Conservation (phyloP, 2,113 vertebrate genomes). For the Hyperoodon ampullatus region DNA sequence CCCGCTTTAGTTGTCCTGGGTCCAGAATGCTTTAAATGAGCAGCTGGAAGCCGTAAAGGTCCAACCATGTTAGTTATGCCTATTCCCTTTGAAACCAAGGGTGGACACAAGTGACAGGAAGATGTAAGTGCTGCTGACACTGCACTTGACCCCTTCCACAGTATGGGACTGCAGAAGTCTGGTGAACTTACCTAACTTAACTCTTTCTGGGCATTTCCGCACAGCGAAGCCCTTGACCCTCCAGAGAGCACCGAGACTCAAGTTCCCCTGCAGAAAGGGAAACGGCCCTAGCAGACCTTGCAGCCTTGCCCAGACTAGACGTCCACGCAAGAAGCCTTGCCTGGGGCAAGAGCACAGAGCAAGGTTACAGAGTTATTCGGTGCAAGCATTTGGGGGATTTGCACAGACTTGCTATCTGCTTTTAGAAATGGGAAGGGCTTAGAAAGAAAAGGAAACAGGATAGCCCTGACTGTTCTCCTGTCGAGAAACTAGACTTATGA, state of each 20-base stretch:
- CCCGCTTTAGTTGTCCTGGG: constrained; percentile 75
- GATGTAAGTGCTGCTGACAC: constrained; percentile 82
- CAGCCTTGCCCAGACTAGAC: not conserved
- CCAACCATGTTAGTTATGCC: constrained; percentile 81
- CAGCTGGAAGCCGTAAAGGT: constrained; percentile 82
- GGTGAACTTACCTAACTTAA: constrained; percentile 81
- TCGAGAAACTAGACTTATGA: not conserved
- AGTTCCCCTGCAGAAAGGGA: not conserved
- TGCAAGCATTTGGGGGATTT: not conserved
- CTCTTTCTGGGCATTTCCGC: constrained; percentile 70
- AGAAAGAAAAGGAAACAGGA: not conserved
- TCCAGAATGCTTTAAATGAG: constrained; percentile 82
- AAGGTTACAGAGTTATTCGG: not conserved
- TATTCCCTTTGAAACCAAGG: constrained; percentile 83
- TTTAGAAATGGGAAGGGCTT: not conserved
- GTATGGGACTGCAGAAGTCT: constrained; percentile 68
- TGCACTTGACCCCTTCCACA: constrained; percentile 82
- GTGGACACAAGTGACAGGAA: constrained; percentile 85
- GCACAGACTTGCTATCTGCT: not conserved
- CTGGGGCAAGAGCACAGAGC: not conserved
- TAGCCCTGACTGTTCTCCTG: not conserved
- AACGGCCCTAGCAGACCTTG: accelerated
- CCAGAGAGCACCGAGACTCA: not conserved
- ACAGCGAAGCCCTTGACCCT: not conserved
- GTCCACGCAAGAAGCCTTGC: not conserved